A percentile compares a stretch with the other conserved stretches of the same genome.
Evolutionary conservation across 2,113 vertebrate genomes (phyloP).

Genomic region (Chaetura pelagica): DNA sequence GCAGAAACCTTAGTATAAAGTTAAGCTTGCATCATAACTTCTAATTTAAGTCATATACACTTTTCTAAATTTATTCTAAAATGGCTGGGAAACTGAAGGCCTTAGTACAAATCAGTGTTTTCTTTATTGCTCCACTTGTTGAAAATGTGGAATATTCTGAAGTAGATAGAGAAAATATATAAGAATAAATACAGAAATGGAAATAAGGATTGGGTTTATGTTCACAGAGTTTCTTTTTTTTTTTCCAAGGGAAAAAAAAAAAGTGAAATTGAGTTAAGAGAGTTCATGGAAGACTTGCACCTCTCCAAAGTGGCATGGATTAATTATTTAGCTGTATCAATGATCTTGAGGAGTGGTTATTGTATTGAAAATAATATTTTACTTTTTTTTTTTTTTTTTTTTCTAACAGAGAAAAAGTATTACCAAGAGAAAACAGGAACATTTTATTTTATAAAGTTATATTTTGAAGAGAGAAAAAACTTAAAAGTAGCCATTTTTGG

Average conservation of each 20-base stretch:
- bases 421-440: not conserved
- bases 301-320: not conserved
- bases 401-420: not conserved
- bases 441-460: not conserved
- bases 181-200: not conserved
- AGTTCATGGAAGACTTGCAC: not conserved
- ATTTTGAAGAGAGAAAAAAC: not conserved
- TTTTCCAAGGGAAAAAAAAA: not conserved
- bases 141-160: not conserved
- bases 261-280: not conserved
- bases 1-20: not conserved
- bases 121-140: not conserved
- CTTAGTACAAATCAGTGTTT: not conserved
- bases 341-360: not conserved
- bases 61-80: not conserved
- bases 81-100: not conserved
- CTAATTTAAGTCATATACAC: not conserved
- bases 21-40: not conserved
- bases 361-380: not conserved
- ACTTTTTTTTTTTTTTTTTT: not conserved
- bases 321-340: not conserved
- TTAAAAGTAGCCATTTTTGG: not conserved
- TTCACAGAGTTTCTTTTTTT: not conserved
- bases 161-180: not conserved
- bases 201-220: not conserved